Evolutionary conservation across 2,797 vertebrate species (phyloP).

Genomic region (Pogonophryne albipinna): DNA sequence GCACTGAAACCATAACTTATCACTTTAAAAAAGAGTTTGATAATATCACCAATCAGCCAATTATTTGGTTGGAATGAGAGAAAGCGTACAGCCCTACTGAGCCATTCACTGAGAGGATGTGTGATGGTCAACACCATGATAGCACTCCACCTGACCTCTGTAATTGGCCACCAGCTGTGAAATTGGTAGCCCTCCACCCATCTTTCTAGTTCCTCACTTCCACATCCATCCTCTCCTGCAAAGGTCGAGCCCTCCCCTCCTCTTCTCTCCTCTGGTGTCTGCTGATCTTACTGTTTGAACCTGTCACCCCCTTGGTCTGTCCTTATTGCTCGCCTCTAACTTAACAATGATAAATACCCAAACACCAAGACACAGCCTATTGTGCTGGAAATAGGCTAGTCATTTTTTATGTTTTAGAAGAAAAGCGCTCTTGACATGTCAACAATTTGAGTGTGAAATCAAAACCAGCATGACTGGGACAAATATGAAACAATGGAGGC

Average conservation of each 20-base stretch:
- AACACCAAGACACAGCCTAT: conserved; percentile 4
- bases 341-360: conserved; percentile 8
- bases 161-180: conserved; percentile 56
- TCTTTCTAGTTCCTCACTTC: conserved; percentile 27
- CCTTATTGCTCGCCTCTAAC: conserved; percentile 2
- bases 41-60: conserved; percentile 29
- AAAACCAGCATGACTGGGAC: conserved; percentile 20
- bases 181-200: conserved; percentile 25
- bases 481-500: conserved; percentile 47
- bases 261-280: conserved; percentile 16
- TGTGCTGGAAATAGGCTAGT: conserved; percentile 1
- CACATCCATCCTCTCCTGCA: conserved; percentile 19
- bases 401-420: conserved; percentile 18
- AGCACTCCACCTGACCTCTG: conserved; percentile 44
- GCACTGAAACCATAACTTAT: background rate
- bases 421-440: conserved; percentile 26
- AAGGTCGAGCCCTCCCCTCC: conserved; percentile 33
- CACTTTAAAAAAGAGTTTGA: conserved; percentile 6
- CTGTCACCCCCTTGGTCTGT: conserved; percentile 2
- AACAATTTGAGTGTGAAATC: conserved; percentile 15
- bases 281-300: conserved; percentile 13
- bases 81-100: conserved; percentile 9
- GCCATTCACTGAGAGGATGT: conserved; percentile 25
- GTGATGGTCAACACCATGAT: conserved; percentile 41
- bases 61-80: conserved; percentile 4